phyloP scores from a whole-genome alignment of 2,113 vertebrate genomes.

The Bubo bubo region DNA sequence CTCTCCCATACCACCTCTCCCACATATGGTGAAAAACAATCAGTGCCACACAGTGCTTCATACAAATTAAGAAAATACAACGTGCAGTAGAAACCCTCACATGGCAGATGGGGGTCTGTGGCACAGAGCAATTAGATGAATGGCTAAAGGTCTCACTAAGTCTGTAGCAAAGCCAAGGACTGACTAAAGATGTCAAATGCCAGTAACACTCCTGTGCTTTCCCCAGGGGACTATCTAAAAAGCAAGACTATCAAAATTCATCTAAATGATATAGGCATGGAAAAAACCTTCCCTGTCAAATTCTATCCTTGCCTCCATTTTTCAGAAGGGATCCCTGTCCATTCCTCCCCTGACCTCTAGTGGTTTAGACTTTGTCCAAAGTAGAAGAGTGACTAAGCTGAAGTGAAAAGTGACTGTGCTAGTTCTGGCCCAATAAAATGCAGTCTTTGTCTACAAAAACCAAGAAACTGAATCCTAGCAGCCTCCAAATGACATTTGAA shows the following conservation, averaged over 20 bases:
- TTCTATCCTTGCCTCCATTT: background rate
- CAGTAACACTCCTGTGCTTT: background rate
- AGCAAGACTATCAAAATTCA: background rate
- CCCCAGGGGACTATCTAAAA: background rate
- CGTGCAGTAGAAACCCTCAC: background rate
- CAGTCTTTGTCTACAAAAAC: background rate
- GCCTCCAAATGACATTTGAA: background rate
- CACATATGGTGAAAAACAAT: accelerated
- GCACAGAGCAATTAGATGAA: background rate
- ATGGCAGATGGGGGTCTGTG: background rate
- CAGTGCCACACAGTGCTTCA: background rate
- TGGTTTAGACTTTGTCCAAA: background rate
- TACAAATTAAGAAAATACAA: background rate
- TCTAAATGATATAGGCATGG: too few species aligned
- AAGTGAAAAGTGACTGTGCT: background rate
- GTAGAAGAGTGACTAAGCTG: background rate
- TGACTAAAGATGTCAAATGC: background rate
- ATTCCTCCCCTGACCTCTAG: slow-evolving; percentile 23
- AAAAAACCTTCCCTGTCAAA: background rate
- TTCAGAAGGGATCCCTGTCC: background rate
- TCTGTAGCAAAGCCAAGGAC: background rate
- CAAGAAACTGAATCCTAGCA: background rate
- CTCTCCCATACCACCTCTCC: background rate
- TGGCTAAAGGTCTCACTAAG: background rate
- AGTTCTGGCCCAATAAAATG: background rate